Conservation (phyloP, 2,113 vertebrate genomes). For the Guaruba guarouba region DNA sequence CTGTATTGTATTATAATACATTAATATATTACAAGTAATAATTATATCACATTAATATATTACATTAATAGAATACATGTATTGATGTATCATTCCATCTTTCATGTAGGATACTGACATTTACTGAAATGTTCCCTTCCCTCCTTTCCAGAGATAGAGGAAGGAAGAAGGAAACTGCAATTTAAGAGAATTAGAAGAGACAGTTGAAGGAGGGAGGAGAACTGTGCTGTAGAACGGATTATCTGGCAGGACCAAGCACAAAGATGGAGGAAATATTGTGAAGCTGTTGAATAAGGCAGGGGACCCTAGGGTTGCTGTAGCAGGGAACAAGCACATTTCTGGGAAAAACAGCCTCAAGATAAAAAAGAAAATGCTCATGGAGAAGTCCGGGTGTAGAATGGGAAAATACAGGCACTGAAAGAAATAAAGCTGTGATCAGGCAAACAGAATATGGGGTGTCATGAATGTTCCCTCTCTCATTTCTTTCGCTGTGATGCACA, state of each 20-base stretch:
- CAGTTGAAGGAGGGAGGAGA: neutral
- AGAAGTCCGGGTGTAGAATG: neutral
- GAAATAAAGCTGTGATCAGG: neutral
- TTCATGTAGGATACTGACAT: neutral
- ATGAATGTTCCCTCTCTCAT: neutral
- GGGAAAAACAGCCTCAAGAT: neutral
- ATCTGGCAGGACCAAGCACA: neutral
- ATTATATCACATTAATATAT: neutral
- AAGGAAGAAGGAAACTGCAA: neutral
- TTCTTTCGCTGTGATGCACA: neutral
- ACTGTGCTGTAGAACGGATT: neutral
- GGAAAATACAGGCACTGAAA: neutral
- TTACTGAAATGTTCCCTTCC: neutral
- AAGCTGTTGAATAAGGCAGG: neutral
- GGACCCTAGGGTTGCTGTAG: neutral
- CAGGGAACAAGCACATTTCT: neutral
- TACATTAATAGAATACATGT: neutral
- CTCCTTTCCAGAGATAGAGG: neutral
- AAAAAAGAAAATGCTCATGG: neutral
- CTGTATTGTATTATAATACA: neutral
- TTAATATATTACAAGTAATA: neutral
- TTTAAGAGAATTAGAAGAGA: neutral
- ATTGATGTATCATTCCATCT: neutral
- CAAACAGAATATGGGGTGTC: neutral
- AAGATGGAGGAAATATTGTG: neutral